These are phyloP conservation scores for Ormyrus rosae DNA, from an alignment of 2,888 invertebrate genomes.

Conservation along the genomic window DNA sequence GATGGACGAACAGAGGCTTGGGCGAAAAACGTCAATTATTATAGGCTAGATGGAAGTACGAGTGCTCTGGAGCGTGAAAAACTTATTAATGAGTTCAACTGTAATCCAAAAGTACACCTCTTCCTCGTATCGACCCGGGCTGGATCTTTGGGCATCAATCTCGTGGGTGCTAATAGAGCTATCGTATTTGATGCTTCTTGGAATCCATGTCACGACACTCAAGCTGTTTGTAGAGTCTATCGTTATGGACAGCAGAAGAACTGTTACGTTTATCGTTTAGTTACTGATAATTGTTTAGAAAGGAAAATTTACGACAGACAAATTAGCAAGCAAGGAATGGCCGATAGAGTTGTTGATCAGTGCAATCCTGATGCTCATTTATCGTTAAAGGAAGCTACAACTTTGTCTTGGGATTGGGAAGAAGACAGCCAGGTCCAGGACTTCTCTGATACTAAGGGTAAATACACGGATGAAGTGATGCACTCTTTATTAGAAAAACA, in stretches of 20 bases:
- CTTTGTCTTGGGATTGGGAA: slow-evolving; percentile 93
- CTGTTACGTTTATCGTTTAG: slow-evolving; percentile 96
- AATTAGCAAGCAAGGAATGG: slow-evolving; percentile 98
- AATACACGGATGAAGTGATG: slow-evolving; percentile 89
- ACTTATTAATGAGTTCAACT: slow-evolving; percentile 96
- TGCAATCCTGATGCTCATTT: slow-evolving; percentile 97
- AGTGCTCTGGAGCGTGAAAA: slow-evolving; percentile 95
- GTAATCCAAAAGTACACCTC: slow-evolving; percentile 89
- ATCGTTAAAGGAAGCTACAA: slow-evolving; percentile 92
- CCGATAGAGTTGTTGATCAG: slow-evolving; percentile 98
- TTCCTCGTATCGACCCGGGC: slow-evolving; percentile 98
- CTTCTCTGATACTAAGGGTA: slow-evolving; percentile 83
- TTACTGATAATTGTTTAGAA: slow-evolving; percentile 97
- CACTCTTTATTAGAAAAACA: slow-evolving; percentile 81
- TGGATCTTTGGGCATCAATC: slow-evolving; percentile 97
- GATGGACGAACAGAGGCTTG: slow-evolving; percentile 84
- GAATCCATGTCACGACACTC: slow-evolving; percentile 99
- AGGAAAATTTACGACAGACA: slow-evolving; percentile 99
- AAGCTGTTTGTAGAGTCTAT: slow-evolving; percentile 95
- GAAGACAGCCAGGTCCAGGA: slow-evolving; percentile 88
- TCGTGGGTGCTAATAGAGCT: slow-evolving; percentile 97
- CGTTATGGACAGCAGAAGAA: slow-evolving; percentile 95
- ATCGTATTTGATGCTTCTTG: slow-evolving; percentile 98
- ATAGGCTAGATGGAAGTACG: slow-evolving; percentile 96
- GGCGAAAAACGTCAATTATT: slow-evolving; percentile 92